A percentile compares a stretch with the other conserved stretches of the same genome.
These are phyloP conservation scores for Tethya wilhelma DNA, from an alignment of 37 sponge, comb jelly and placozoan species.

Conservation along the genomic window DNA sequence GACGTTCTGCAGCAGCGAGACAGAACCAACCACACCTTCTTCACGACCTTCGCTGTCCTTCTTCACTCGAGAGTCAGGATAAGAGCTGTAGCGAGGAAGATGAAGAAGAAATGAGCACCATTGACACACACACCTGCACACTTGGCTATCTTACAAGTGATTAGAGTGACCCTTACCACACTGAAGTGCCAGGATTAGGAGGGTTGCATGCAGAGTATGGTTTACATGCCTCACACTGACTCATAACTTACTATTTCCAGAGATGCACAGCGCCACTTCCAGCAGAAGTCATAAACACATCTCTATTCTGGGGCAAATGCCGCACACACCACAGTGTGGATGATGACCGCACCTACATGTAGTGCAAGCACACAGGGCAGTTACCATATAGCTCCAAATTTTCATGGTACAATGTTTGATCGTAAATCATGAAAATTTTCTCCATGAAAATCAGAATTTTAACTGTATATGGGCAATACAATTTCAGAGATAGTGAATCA, in stretches of 20 bases:
- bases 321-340: slow-evolving; percentile 95
- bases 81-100: slow-evolving; percentile 66
- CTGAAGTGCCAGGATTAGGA: too few relatives aligned
- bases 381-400: too few relatives aligned
- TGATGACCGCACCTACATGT: slow-evolving; percentile 73
- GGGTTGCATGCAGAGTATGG: background rate
- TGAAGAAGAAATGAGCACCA: background rate
- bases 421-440: too few relatives aligned
- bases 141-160: background rate
- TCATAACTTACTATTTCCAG: slow-evolving; percentile 98
- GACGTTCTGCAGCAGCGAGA: slow-evolving; percentile 89
- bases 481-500: too few relatives aligned
- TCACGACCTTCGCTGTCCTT: slow-evolving; percentile 66
- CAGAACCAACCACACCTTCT: slow-evolving; percentile 88
- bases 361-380: background rate
- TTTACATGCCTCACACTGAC: background rate
- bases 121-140: background rate
- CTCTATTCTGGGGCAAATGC: slow-evolving; percentile 98
- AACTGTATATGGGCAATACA: too few relatives aligned
- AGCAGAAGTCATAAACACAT: slow-evolving; percentile 92
- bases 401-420: too few relatives aligned
- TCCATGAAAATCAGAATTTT: too few relatives aligned
- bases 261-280: slow-evolving; percentile 87
- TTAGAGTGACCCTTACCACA: too few relatives aligned
- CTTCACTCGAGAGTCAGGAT: slow-evolving; percentile 77